Base-by-base conservation (phyloP, 2,888 invertebrate species). In the Tipula vernalis region DNA sequence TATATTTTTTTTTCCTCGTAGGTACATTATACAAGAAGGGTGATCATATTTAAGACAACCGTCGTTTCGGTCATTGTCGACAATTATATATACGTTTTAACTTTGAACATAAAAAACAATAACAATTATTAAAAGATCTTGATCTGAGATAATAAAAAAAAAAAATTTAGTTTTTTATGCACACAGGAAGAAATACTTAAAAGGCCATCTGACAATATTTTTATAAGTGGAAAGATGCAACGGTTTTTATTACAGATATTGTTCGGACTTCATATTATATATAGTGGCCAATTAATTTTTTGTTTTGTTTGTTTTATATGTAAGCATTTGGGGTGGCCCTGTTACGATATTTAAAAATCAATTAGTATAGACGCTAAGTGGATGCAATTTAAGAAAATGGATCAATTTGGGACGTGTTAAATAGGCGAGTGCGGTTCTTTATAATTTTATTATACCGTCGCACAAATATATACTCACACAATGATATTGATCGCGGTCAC, bases 151-250 rank as follows among this genome's bases (percentile, higher is more conserved):
- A 71, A 57, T 6, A 57, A 10, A 47, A 51, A 51, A 51, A 51
- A n/a, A 15, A 71, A 28, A 4, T 71, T 71, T 28, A 71, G 71
- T 28, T 71, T 71, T 51, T 71, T 71, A 71, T 28, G 28, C 71
- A 71, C 28, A 71, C 71, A 71, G 71, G 71, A 71, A 71, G 71
- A 71, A 71, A 71, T 71, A 71, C 28, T 71, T 71, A 71, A 71
- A 71, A 71, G 6, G 28, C 71, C 85, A 85, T 42, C 85, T 85
- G 85, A 85, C 85, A 85, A 42, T 1, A 28, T 28, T 85, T 85
- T 42, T 85, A 85, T 85, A 42, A 42, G 85, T 42, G 85, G 85
- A 85, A 85, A 85, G 85, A 85, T 85, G 85, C 85, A 85, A 85
- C 85, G 85, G 85, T 41, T 85, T 85, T 85, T 85, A 85, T 15